Base-by-base conservation (phyloP, 2,797 vertebrate genomes). In the Todus mexicanus region DNA sequence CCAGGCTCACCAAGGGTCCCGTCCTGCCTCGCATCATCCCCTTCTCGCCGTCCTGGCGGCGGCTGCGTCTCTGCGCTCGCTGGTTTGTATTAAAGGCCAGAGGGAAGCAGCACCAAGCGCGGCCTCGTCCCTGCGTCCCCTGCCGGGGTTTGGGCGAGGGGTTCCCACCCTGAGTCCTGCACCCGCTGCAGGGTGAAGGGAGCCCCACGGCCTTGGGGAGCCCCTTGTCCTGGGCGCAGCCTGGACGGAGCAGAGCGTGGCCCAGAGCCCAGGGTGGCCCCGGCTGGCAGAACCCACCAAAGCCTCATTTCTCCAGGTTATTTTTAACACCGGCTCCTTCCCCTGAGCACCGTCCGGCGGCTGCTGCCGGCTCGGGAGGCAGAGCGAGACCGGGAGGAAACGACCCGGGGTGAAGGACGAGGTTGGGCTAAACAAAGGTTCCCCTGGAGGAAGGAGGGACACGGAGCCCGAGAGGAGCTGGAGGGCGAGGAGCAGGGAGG, bases 1-100 rank as follows among this genome's bases (percentile, higher is more conserved):
- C 64, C 77, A 5, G 54, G 35, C 54, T 50, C 19, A 1, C 20
- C 53, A 43, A 18, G 26, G 57, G 33, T 23, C 27, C 33, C 18
- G 3, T 3, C 59, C 57, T 2, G 4, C 9, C 61, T n/a, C 22
- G 0, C 8, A 9, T 5, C 23, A 1, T 38, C 33, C 48, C 42
- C 16, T 31, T 17, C 26, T 31, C 57, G 47, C 26, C 0, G 15
- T 1, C 6, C 77, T 3, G 65, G 21, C 4, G 6, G 35, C 23
- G 6, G 53, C 43, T 2, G 23, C 8, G 3, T 17, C 23, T 65
- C 65, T 5, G 5, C 14, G 15, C 8, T 45, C 20, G 0, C 35
- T 5, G 0, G 4, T 29, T 18, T 4, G 15, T 12, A 25, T 70
- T 60, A 51, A 70, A 43, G 37, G 21, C 33, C 1, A 5, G 31